phyloP scores from a whole-genome alignment of 2,113 vertebrate genomes.

The rabbit (Oryctolagus cuniculus) region DNA sequence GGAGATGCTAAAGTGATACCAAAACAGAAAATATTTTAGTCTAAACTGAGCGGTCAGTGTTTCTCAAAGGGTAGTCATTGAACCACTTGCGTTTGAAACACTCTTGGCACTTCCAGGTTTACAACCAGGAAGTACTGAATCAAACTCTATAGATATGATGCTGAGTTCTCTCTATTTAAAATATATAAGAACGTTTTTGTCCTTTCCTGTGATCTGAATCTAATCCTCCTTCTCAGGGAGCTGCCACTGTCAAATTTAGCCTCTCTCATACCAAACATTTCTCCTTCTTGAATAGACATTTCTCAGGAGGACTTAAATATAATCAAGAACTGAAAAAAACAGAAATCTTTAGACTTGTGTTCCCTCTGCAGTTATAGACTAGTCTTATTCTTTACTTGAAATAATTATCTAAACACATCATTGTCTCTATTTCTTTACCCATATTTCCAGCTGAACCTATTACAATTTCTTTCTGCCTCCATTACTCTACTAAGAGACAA shows the following conservation, averaged over 20 bases:
- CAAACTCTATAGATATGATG: background rate
- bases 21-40: background rate
- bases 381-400: background rate
- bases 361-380: background rate
- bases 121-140: background rate
- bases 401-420: background rate
- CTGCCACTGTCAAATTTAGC: background rate
- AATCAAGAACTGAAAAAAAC: background rate
- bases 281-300: background rate
- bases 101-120: background rate
- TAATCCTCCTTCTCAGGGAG: background rate
- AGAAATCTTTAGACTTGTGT: background rate
- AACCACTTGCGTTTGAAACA: background rate
- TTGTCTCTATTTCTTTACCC: background rate
- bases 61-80: background rate
- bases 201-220: background rate
- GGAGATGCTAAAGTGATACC: background rate
- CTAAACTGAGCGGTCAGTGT: background rate
- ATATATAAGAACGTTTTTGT: background rate
- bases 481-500: background rate
- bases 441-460: background rate
- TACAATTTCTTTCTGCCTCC: background rate
- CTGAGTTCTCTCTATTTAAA: background rate
- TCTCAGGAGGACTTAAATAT: background rate
- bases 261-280: background rate